phyloP scores from a whole-genome alignment of 2,888 invertebrate genomes.

The Galerucella calmariensis region DNA sequence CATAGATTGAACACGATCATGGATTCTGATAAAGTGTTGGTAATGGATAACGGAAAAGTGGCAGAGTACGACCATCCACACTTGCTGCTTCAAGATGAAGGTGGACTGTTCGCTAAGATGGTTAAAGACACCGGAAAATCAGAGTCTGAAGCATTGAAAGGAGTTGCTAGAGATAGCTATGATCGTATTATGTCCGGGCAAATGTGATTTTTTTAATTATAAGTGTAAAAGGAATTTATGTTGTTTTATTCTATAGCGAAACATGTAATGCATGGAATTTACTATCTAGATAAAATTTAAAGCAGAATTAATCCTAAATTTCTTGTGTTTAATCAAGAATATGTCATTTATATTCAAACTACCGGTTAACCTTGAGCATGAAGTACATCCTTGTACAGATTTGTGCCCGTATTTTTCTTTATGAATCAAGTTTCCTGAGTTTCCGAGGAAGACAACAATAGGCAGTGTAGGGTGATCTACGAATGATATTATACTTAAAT shows the following conservation, averaged over 20 bases:
- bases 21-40: conserved; percentile 89
- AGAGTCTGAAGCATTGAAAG: conserved; percentile 59
- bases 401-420: neutral
- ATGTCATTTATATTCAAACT: neutral
- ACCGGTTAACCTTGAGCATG: neutral
- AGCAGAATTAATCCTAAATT: too few relatives aligned
- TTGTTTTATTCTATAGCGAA: neutral
- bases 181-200: conserved; percentile 33
- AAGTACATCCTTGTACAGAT: neutral
- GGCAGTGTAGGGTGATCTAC: neutral
- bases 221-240: neutral
- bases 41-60: conserved; percentile 83
- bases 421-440: neutral
- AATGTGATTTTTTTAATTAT: neutral
- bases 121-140: conserved; percentile 74
- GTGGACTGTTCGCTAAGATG: conserved; percentile 72
- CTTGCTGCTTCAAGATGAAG: conserved; percentile 70
- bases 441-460: neutral
- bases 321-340: too few relatives aligned
- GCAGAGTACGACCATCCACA: conserved; percentile 83
- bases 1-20: conserved; percentile 93
- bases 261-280: too few relatives aligned
- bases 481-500: conserved; percentile 5
- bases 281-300: too few relatives aligned
- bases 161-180: conserved; percentile 59